These are phyloP conservation scores for Petrolisthes cinctipes DNA, from an alignment of 2,888 invertebrate species.

Conservation along the genomic window DNA sequence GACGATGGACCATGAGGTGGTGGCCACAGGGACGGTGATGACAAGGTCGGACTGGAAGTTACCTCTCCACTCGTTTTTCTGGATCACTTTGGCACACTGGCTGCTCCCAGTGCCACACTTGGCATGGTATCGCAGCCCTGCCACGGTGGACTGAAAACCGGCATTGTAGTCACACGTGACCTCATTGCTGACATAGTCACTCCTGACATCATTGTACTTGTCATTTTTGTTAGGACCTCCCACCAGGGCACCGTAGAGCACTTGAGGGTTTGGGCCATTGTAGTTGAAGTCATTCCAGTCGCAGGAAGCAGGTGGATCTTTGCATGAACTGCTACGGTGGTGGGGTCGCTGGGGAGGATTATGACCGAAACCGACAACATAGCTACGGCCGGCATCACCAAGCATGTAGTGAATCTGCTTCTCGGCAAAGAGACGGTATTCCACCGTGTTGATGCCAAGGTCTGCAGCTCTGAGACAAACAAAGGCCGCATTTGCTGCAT, in stretches of 20 bases:
- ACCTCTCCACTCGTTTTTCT: conserved; percentile 17
- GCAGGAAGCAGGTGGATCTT: conserved; percentile 72
- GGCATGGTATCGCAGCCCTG: conserved; percentile 67
- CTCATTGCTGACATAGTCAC: conserved; percentile 74
- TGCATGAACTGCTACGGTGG: conserved; percentile 73
- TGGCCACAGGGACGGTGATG: not conserved
- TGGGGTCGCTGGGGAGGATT: conserved; percentile 74
- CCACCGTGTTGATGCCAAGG: conserved; percentile 66
- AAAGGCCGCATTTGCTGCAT: conserved; percentile 74
- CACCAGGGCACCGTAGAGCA: conserved; percentile 74
- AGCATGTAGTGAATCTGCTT: conserved; percentile 75
- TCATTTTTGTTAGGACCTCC: conserved; percentile 75
- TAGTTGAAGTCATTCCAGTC: conserved; percentile 71
- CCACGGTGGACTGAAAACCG: conserved; percentile 58
- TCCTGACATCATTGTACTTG: conserved; percentile 72
- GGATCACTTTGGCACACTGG: not conserved
- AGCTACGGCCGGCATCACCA: conserved; percentile 74
- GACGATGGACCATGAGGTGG: conserved; percentile 8
- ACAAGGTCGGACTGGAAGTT: conserved; percentile 26
- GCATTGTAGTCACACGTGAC: conserved; percentile 58
- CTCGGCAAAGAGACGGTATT: conserved; percentile 73
- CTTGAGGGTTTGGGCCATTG: conserved; percentile 73
- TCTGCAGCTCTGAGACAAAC: conserved; percentile 72
- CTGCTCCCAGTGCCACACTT: not conserved
- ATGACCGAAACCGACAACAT: conserved; percentile 74